Evolutionary conservation across 2,888 invertebrate genomes (phyloP), one percentile per base, ranked within the genome.

Genomic region (Monoplex corrugatus): DNA sequence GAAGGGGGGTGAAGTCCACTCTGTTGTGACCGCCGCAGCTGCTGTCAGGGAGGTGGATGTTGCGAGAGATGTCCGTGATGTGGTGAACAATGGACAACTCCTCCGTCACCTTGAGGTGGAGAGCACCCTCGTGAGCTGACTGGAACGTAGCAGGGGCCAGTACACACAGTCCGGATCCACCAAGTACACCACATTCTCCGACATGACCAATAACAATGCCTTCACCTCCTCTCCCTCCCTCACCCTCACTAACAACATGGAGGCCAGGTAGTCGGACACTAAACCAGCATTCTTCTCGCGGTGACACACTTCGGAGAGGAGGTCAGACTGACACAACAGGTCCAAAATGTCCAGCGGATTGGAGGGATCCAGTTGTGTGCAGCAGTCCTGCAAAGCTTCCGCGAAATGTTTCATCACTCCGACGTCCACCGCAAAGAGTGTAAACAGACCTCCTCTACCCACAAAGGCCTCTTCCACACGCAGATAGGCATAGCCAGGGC

Each of bases 401-500:
- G 88, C 91, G 90, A 95, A 95, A 2, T 91, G 90, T 88, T 94
- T 93, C 13, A 95, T 93, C 40, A 91, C 92, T 44, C 91, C 92
- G 0, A 93, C 88, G 89, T 95, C 94, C 84, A 93, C 89, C 0
- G 92, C 93, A 45, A 95, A 91, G 23, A 96, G 91, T 3, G 93
- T 94, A 90, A 95, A 94, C 35, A 94, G 95, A 23, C 95, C 95
- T 86, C 93, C 91, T 5, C 94, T 92, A 2, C 94, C 95, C 32
- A 95, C 94, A 90, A 95, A 95, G 0, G 95, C 94, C 90, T 95
- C 95, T 89, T 95, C 95, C 2, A 96, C 90, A 0, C 95, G 92
- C 13, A 95, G 86, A 90, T 93, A 95, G 72, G 94, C 93, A 50
- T 93, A 93, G 87, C 94, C 93, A 3, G 93, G 92, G 10, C 95